Percentiles rank a stretch among this genome's conserved stretches.
Conservation (phyloP, 2,797 vertebrate species). For the Tokudaia tokunoshimensis region DNA sequence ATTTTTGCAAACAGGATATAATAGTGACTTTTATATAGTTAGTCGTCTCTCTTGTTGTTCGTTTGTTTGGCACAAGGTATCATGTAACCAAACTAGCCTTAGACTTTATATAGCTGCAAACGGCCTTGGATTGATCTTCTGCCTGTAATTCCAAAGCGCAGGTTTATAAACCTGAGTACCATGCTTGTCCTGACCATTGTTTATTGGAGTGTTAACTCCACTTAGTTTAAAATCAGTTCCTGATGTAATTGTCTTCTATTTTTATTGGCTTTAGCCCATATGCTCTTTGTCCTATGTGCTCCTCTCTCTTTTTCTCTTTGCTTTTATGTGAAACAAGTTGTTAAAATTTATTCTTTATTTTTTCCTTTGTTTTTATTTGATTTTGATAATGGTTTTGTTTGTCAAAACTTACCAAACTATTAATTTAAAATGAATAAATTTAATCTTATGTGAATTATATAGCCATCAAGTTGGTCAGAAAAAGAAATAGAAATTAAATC, state of each 20-base stretch:
- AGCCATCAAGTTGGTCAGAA: background rate
- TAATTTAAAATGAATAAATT: constrained; percentile 1
- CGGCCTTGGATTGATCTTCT: background rate
- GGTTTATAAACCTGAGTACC: background rate
- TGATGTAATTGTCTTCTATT: background rate
- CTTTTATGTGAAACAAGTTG: background rate
- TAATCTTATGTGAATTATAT: constrained; percentile 37
- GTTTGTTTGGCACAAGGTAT: background rate
- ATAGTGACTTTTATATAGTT: background rate
- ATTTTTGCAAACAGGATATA: background rate
- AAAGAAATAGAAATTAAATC: background rate
- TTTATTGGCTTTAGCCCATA: background rate
- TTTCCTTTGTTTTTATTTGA: background rate
- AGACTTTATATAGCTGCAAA: background rate
- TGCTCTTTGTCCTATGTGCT: background rate
- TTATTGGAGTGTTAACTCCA: background rate
- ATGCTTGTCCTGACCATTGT: background rate
- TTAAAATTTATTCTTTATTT: background rate
- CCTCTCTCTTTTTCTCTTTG: background rate
- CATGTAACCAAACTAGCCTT: background rate
- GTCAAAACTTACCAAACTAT: constrained; percentile 44
- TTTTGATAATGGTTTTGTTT: background rate
- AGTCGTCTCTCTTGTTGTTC: background rate
- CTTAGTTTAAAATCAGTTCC: constrained; percentile 52
- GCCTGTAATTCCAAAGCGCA: background rate